Conservation (phyloP, 37 sponge, comb jelly and placozoan species). For the Chondrilla cf. caribensis region DNA sequence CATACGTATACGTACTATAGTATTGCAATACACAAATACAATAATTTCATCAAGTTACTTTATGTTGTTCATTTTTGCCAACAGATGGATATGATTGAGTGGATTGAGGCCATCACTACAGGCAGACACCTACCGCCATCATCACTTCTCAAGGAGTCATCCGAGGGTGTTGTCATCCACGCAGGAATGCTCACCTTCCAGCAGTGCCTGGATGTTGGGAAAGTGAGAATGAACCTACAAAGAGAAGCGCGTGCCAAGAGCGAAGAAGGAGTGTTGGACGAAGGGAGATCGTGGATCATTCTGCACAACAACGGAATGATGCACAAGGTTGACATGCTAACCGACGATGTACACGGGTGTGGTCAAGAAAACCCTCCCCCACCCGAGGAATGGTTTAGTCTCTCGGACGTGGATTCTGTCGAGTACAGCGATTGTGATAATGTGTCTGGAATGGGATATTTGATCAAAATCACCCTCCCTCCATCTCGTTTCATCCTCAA, state of each 20-base stretch:
- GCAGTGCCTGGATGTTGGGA: constrained; percentile 15
- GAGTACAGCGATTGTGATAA: neutral
- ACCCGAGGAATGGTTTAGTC: constrained; percentile 14
- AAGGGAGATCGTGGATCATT: neutral
- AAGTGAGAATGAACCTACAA: neutral
- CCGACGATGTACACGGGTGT: too few relatives aligned
- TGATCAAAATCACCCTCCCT: neutral
- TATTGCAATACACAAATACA: too few relatives aligned
- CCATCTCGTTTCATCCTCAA: constrained; percentile 7
- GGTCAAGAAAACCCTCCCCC: neutral
- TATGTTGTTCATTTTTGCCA: neutral
- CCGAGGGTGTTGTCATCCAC: constrained; percentile 9
- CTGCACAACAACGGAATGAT: constrained; percentile 7
- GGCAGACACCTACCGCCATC: neutral
- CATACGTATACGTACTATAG: too few relatives aligned
- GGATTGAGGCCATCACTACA: constrained; percentile 21
- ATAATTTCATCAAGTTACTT: neutral
- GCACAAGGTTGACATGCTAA: neutral
- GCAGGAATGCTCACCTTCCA: constrained; percentile 4
- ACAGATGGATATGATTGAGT: constrained; percentile 1
- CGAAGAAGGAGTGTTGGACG: neutral
- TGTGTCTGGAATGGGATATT: neutral
- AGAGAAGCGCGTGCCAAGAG: neutral
- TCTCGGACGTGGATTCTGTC: neutral
- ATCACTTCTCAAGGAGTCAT: neutral